Conservation (phyloP, 1,140 invertebrate species). For the Ridgeia piscesae region DNA sequence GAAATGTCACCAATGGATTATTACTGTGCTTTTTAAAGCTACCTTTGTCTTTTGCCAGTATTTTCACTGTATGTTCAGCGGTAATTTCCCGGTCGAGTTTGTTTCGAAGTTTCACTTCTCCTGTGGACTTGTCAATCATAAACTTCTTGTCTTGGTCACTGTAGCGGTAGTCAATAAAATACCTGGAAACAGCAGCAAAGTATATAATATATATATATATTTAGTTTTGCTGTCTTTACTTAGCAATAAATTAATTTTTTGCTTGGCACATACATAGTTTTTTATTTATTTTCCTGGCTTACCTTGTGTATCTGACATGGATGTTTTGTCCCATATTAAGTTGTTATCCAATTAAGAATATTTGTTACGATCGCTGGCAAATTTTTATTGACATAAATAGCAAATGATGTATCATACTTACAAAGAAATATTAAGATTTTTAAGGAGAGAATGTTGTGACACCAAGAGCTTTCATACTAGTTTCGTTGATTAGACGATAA, state of each 20-base stretch:
- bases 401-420: not conserved
- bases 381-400: not conserved
- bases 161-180: constrained; percentile 28
- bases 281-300: not conserved
- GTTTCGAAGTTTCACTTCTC: constrained; percentile 24
- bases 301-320: not conserved
- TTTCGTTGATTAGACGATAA: not conserved
- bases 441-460: not conserved
- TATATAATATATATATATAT: not conserved
- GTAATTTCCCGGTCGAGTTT: constrained; percentile 22
- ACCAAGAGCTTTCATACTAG: not conserved
- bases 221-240: not conserved
- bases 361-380: not conserved
- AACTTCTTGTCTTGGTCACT: constrained; percentile 25
- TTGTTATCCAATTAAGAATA: not conserved
- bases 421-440: not conserved
- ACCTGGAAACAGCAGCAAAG: constrained; percentile 17
- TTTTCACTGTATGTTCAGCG: constrained; percentile 5
- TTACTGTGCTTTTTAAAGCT: not conserved
- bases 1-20: too few species aligned
- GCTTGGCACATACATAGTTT: not conserved
- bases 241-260: not conserved
- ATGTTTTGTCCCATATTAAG: not conserved
- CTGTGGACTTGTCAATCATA: constrained; percentile 12
- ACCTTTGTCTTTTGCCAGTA: constrained; percentile 31